Base-by-base conservation (phyloP, 1,140 invertebrate genomes). In the Mycetomoellerius zeteki region DNA sequence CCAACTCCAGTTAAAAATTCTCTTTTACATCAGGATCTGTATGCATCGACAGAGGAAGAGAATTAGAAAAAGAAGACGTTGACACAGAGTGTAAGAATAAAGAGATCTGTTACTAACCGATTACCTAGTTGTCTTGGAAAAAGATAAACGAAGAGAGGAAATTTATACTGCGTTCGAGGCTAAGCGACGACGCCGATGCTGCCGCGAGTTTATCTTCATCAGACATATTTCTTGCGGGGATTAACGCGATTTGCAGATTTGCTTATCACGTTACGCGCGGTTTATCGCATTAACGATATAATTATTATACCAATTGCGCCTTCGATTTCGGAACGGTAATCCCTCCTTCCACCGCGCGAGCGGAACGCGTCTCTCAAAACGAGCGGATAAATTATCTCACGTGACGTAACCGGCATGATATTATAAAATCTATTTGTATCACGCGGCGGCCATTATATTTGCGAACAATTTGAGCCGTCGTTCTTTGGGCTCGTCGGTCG, bases 361-460 rank as follows among this genome's bases (percentile, higher is more conserved):
- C 69, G 69, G 43, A 19, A 21, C 19, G 73, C 73, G 73, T 60
- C 58, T 60, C 52, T n/a, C 6, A 6, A 16, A 7, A 19, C 67
- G 71, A 69, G 33, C 73, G 54, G 33, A 43, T 54, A 24, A 43
- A 81, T 71, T 27, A 19, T 21, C 43, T 21, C 16, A 43, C 6
- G 62, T 72, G 78, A 50, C 67, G 67, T 47, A 82, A 82, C 3
- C 33, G 33, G 14, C 19, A 10, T 30, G 37, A 69, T 80, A 52
- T 80, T 60, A 24, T 73, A 73, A 82, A 82, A 72, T 56, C 52
- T 71, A 37, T 30, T 50, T 52, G 37, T 27, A 50, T 3, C 37
- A 24, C 6, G 72, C 72, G 30, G 30, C 77, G 21, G 77, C 69
- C 69, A 60, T 81, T 81, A 58, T 73, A 58, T 82, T 82, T 47